These are phyloP conservation scores for Oreochromis niloticus DNA, from an alignment of 2,113 vertebrate species.

Conservation along the genomic window DNA sequence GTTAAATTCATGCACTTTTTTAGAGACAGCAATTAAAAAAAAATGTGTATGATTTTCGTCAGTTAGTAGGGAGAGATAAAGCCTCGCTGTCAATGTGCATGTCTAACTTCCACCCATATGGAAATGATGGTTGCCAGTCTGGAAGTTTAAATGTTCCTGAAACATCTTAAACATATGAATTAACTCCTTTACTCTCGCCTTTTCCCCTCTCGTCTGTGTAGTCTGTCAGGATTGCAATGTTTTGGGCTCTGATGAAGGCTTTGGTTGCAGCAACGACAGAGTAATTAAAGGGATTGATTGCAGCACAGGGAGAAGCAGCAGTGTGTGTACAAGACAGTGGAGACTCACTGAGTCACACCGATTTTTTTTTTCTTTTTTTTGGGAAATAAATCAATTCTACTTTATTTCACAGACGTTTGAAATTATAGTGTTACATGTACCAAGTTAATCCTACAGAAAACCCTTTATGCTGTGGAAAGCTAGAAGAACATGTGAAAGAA, in stretches of 20 bases:
- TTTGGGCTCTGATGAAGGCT: conserved; percentile 57
- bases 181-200: background rate
- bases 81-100: background rate
- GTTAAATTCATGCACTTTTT: background rate
- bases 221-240: background rate
- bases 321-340: background rate
- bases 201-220: background rate
- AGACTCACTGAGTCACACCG: background rate
- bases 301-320: conserved; percentile 15
- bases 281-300: conserved; percentile 71
- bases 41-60: background rate
- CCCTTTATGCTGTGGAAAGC: background rate
- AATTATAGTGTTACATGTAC: conserved; percentile 23
- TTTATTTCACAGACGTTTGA: conserved; percentile 12
- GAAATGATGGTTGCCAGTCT: background rate
- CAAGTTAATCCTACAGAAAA: conserved; percentile 14
- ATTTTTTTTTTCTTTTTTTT: background rate
- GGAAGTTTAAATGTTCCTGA: background rate
- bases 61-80: background rate
- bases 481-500: background rate
- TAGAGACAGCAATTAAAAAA: background rate
- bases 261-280: conserved; percentile 42
- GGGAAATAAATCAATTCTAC: background rate
- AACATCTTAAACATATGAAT: background rate
- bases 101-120: background rate